phyloP scores from a whole-genome alignment of 2,888 invertebrate genomes.

The Pasiphila rectangulata region DNA sequence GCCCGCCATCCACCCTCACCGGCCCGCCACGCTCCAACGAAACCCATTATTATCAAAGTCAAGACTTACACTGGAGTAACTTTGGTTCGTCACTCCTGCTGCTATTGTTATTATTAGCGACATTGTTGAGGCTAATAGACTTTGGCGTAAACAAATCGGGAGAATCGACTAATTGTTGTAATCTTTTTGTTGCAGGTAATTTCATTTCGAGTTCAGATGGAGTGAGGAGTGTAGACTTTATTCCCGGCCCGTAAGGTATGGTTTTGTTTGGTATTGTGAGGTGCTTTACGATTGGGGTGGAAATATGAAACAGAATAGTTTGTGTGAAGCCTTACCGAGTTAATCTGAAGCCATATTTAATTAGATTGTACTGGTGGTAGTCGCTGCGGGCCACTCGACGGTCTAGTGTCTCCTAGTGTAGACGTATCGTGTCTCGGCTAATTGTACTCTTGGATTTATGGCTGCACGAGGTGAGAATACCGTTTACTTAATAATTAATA shows the following conservation, averaged over 20 bases:
- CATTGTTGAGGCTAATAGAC: slow-evolving; percentile 71
- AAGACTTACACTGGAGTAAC: slow-evolving; percentile 73
- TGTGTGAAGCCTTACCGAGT: slow-evolving; percentile 70
- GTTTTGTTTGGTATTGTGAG: slow-evolving; percentile 31
- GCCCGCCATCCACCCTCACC: slow-evolving; percentile 41
- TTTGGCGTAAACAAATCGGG: slow-evolving; percentile 65
- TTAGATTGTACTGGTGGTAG: slow-evolving; percentile 72
- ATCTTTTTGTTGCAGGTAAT: slow-evolving; percentile 76
- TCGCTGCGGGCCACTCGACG: slow-evolving; percentile 58
- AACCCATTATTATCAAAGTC: slow-evolving; percentile 78
- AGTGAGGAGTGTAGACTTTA: slow-evolving; percentile 34
- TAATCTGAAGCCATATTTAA: slow-evolving; percentile 81
- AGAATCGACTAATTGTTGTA: slow-evolving; percentile 61
- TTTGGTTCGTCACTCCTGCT: slow-evolving; percentile 75
- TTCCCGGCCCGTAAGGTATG: slow-evolving; percentile 32
- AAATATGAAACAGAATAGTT: slow-evolving; percentile 73
- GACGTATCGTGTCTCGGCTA: slow-evolving; percentile 44
- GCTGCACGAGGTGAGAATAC: slow-evolving; percentile 40
- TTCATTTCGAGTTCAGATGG: slow-evolving; percentile 37
- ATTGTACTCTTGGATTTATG: slow-evolving; percentile 31
- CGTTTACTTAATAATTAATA: slow-evolving; percentile 9
- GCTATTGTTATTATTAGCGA: slow-evolving; percentile 72
- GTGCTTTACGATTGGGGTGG: slow-evolving; percentile 42
- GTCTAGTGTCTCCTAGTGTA: slow-evolving; percentile 49
- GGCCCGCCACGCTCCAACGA: slow-evolving; percentile 55